phyloP scores from a whole-genome alignment of 2,113 vertebrate species.

The Daphoenositta chrysoptera region DNA sequence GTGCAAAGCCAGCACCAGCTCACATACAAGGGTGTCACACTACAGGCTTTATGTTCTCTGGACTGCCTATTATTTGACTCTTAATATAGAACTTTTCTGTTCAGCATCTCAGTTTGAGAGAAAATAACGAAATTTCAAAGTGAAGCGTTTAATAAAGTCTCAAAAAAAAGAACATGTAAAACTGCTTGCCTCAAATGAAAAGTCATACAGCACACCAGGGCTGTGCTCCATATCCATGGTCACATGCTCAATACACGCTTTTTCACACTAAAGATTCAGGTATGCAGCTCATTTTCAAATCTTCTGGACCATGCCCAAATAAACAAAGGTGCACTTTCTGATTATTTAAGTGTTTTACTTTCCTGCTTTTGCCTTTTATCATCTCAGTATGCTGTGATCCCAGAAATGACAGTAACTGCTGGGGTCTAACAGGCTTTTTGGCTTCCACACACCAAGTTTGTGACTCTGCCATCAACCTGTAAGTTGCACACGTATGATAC shows the following conservation, averaged over 20 bases:
- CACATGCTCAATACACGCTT: neutral
- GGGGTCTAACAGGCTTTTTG: neutral
- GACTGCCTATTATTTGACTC: neutral
- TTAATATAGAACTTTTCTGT: neutral
- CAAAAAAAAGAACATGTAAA: neutral
- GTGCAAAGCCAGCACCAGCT: fast-evolving
- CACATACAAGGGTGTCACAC: neutral
- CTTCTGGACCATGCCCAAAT: neutral
- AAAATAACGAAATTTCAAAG: neutral
- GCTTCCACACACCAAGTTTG: neutral
- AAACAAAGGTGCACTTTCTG: neutral
- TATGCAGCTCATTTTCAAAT: neutral
- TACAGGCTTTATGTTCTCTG: neutral
- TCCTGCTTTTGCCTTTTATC: neutral
- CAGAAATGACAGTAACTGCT: neutral
- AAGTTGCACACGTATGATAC: neutral
- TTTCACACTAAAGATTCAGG: neutral
- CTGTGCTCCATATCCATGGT: neutral
- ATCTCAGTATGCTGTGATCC: neutral
- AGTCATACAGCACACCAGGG: neutral
- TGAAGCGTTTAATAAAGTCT: neutral
- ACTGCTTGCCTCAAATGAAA: neutral
- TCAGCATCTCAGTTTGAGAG: neutral
- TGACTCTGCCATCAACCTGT: neutral
- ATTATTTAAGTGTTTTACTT: neutral